Evolutionary conservation across 2,888 invertebrate genomes (phyloP).

Genomic region (Drosophila anomalata): DNA sequence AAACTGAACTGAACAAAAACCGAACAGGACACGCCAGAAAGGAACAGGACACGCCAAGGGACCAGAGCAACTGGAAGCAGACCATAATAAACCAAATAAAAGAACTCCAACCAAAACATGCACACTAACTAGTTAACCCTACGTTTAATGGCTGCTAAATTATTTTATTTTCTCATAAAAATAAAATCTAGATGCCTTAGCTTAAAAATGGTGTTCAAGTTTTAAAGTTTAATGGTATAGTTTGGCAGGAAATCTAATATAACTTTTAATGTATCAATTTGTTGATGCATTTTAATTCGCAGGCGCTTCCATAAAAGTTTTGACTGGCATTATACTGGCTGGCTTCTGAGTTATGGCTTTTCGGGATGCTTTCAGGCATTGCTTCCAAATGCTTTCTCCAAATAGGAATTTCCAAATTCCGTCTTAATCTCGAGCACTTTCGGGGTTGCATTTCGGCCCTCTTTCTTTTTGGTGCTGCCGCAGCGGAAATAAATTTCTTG

Average conservation of each 20-base stretch:
- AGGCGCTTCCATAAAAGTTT: constrained; percentile 21
- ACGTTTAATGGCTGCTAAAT: not conserved
- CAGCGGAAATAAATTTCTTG: constrained; percentile 70
- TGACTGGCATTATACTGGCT: constrained; percentile 13
- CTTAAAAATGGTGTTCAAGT: not conserved
- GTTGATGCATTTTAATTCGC: constrained; percentile 23
- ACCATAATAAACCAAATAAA: constrained; percentile 12
- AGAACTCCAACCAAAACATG: constrained; percentile 33
- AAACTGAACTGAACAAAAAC: not conserved
- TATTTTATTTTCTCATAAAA: not conserved
- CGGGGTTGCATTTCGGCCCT: constrained; percentile 17
- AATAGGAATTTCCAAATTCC: constrained; percentile 22
- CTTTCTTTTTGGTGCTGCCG: constrained; percentile 32
- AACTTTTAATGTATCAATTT: constrained; percentile 4
- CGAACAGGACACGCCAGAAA: constrained; percentile 3
- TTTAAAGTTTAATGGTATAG: not conserved
- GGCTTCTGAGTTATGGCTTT: constrained; percentile 18
- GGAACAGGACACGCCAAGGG: constrained; percentile 52
- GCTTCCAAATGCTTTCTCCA: constrained; percentile 18
- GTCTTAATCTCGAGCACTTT: constrained; percentile 35
- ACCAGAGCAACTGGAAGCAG: constrained; percentile 1
- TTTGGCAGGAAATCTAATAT: not conserved
- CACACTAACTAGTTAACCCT: constrained; percentile 29
- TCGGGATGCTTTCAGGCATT: not conserved
- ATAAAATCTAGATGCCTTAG: not conserved